Evolutionary conservation across 2,797 vertebrate species (phyloP), one percentile per base, ranked within the genome.

Genomic region (Moxostoma hubbsi): DNA sequence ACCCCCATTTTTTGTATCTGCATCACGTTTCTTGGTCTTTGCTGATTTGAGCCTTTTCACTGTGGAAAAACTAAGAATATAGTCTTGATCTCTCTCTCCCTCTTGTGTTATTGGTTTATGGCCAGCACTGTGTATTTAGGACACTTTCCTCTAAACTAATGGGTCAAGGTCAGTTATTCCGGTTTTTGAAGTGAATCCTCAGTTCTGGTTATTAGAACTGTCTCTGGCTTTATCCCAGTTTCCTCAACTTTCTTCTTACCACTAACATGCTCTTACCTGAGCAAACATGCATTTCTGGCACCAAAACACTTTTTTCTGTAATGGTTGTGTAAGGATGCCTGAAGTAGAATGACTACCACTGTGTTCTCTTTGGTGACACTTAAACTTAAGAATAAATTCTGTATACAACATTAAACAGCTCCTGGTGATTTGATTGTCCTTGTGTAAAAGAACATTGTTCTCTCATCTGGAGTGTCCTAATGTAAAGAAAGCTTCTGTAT

Each of bases 101-200:
- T 51, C 16, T n/a, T 9, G 50, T 67, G 61, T 16, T 61, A 15
- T 36, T 36, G 36, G 36, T 36, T 13, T 59, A 43, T 66, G 51
- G 15, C 18, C 8, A 73, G 51, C 15, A 15, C 7, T 13, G 36
- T 47, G 64, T 16, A 87, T 84, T 71, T 79, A 74, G 81, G 80
- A 67, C 82, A 79, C 57, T 62, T 73, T 65, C 63, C 51, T 55
- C 55, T 1, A 9, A 68, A 63, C 47, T 76, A 71, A 49, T 36
- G 71, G 84, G 81, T 83, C 68, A 82, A 84, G 84, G 84, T 81
- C 75, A 78, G 63, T 65, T 55, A 61, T 74, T 73, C 24, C 49
- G 54, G 69, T 62, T 45, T 61, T 64, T 45, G 45, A 50, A 75
- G 72, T 68, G 73, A 82, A 76, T 78, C 75, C 75, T 49, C 49